Base-by-base conservation (phyloP, 2,888 invertebrate genomes). In the Smittia aterrima region DNA sequence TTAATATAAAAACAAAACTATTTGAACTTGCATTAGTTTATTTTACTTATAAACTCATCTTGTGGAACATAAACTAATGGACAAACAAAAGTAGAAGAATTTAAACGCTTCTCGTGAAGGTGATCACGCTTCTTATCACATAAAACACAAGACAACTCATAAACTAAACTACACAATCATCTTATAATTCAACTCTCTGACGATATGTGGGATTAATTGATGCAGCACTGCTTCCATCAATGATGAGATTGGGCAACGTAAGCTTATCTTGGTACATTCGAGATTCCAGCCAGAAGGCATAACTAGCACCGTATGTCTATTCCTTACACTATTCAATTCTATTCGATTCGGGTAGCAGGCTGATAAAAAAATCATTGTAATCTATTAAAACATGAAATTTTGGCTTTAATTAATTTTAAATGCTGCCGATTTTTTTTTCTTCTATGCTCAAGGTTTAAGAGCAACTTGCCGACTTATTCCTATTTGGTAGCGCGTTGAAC, bases 401-500 rank as follows among this genome's bases (percentile, higher is more conserved):
- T 47, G 47, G 47, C 47, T 6, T 47, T 47, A 47, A 32, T 32
- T 32, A 32, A 32, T 6, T 47, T 47, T 47, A 47, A 47, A 47
- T n/a, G 47, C 47, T 47, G 16, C 32, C 32, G 32, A 32, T 32
- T 9, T 32, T 9, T 32, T 3, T 32, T 32, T n/a, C n/a, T n/a
- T n/a, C n/a, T 6, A 32, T 6, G 32, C 32, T 9, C 4, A 9
- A 32, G 32, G 32, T 32, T 9, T 6, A 9, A 32, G 32, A 32
- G 32, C 32, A 6, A 9, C 32, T 32, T 6, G 32, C 32, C 9
- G 32, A 32, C 32, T 32, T 32, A 32, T n/a, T n/a, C n/a, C 16
- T 68, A 68, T 54, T 70, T 70, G 25, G 70, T 70, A 27, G 54
- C 53, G 25, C 70, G 70, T 41, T 41, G 47, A 16, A 41, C 25